Percentiles rank a stretch among this genome's conserved stretches.
Evolutionary conservation across 2,888 invertebrate species (phyloP).

Genomic region (Xestia sexstrigata): DNA sequence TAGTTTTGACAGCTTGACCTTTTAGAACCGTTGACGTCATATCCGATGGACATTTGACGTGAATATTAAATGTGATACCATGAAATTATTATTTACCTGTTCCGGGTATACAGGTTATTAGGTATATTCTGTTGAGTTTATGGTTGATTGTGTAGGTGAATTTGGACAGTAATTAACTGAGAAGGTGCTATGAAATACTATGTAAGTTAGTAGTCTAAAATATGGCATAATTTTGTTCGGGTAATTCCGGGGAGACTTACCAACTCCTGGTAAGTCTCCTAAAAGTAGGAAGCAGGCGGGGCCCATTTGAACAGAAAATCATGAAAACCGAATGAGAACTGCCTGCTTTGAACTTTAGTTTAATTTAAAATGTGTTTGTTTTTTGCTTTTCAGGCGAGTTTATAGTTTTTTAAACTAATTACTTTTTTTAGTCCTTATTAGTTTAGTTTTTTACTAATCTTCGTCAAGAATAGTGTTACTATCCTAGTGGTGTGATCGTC

Average conservation of each 20-base stretch:
- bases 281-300: no score
- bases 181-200: background rate
- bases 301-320: no score
- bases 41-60: constrained; percentile 4
- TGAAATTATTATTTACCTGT: constrained; percentile 34
- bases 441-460: no score
- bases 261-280: no score
- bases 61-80: constrained; percentile 33
- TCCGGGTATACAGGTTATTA: constrained; percentile 5
- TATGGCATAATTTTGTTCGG: background rate
- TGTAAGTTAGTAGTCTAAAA: background rate
- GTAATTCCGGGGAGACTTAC: background rate
- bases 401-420: no score
- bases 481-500: no score
- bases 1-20: constrained; percentile 41
- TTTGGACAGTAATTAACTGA: background rate
- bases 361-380: no score
- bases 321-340: no score
- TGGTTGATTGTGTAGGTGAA: background rate
- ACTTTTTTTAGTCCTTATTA: no score
- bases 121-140: constrained; percentile 4
- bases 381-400: no score
- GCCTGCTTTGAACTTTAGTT: no score
- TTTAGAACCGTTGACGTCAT: constrained; percentile 1
- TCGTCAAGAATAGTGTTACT: no score